Evolutionary conservation across 2,797 vertebrate genomes (phyloP).

Genomic region (Euphonia xanthogaster): DNA sequence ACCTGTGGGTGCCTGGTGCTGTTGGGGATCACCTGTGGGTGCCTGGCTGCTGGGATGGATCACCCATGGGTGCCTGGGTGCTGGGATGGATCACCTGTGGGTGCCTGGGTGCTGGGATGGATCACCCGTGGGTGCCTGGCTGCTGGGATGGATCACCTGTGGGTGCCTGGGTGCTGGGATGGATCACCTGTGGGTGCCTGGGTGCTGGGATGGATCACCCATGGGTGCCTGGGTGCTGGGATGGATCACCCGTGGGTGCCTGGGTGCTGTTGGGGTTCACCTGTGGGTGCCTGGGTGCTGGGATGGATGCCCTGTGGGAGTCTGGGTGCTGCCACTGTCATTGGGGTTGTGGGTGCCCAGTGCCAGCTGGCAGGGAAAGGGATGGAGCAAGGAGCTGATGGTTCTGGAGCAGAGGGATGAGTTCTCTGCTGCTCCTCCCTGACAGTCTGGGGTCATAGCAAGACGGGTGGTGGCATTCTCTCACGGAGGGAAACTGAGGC

Average conservation of each 20-base stretch:
- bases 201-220: too few species aligned
- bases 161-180: too few species aligned
- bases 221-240: too few species aligned
- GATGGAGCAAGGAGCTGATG: background rate
- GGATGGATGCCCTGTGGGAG: too few species aligned
- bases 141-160: accelerated
- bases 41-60: accelerated
- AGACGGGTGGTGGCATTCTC: accelerated
- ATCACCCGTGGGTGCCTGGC: background rate
- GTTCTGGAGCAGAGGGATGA: background rate
- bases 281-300: too few species aligned
- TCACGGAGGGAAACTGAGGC: slow-evolving; percentile 2
- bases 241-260: accelerated
- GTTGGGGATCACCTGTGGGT: background rate
- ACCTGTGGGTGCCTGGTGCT: accelerated
- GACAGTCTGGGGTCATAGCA: accelerated
- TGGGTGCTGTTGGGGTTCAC: background rate
- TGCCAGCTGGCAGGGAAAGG: background rate
- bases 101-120: background rate
- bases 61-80: accelerated
- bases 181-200: too few species aligned
- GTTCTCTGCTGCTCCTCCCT: accelerated
- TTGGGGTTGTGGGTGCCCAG: background rate
- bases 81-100: accelerated
- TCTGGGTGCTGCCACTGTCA: accelerated